phyloP scores from a whole-genome alignment of 2,113 vertebrate species.

The Monopterus albus region DNA sequence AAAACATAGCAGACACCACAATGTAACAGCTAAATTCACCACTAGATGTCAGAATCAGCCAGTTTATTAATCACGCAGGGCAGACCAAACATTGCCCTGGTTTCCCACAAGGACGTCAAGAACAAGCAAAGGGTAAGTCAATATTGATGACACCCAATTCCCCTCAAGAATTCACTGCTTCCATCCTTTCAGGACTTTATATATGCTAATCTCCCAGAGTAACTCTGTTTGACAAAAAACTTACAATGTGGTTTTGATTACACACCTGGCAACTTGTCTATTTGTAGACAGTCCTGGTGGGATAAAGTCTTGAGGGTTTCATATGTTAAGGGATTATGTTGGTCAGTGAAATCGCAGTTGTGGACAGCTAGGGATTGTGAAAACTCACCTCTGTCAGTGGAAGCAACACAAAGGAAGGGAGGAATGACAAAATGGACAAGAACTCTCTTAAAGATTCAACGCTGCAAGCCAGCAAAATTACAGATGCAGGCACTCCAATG shows the following conservation, averaged over 20 bases:
- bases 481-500: not conserved
- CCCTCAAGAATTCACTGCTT: constrained; percentile 53
- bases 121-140: constrained; percentile 39
- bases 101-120: constrained; percentile 48
- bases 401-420: not conserved
- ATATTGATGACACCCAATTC: constrained; percentile 61
- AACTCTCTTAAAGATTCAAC: not conserved
- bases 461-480: not conserved
- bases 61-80: not conserved
- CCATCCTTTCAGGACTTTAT: constrained; percentile 57
- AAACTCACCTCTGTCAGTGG: constrained; percentile 1
- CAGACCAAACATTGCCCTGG: constrained; percentile 23
- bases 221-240: constrained; percentile 48
- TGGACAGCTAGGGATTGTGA: too few relatives aligned
- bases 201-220: constrained; percentile 55
- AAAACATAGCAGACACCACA: not conserved
- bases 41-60: constrained; percentile 62
- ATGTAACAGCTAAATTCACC: constrained; percentile 33
- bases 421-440: not conserved
- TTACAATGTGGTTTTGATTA: constrained; percentile 56
- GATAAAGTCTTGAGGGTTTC: constrained; percentile 40
- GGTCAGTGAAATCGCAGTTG: constrained; percentile 21
- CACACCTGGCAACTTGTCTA: constrained; percentile 39
- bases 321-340: constrained; percentile 45
- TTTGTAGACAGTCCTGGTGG: constrained; percentile 17